Evolutionary conservation across 2,888 invertebrate genomes (phyloP).

Genomic region (Periphyllus acericola): DNA sequence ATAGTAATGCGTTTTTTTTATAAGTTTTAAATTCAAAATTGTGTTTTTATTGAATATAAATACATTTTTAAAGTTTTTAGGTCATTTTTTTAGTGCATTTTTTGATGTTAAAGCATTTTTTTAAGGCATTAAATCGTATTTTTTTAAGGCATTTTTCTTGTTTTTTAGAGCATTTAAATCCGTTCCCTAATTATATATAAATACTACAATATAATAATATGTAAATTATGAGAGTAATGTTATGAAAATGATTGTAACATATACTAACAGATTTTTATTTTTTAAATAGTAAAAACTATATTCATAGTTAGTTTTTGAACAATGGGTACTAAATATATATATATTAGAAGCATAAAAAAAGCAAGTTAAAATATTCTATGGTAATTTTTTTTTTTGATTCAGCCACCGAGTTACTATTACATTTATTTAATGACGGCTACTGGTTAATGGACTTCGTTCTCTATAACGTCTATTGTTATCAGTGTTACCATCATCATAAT

Average conservation of each 20-base stretch:
- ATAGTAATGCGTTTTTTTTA: no score
- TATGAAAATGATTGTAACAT: neutral
- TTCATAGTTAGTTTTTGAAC: neutral
- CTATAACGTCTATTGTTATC: conserved; percentile 34
- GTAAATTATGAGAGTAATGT: neutral
- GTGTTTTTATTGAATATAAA: no score
- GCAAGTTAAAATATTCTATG: neutral
- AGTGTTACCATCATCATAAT: conserved; percentile 25
- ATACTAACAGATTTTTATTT: neutral
- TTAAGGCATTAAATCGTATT: no score
- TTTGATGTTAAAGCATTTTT: no score
- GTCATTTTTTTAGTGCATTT: no score
- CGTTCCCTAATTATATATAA: no score
- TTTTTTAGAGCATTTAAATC: no score
- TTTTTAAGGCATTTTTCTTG: no score
- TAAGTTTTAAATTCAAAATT: no score
- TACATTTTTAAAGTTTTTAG: no score
- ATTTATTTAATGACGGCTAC: neutral
- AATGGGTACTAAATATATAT: neutral
- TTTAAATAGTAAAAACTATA: neutral
- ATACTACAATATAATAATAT: no score
- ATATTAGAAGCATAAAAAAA: neutral
- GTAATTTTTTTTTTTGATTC: conserved; percentile 4
- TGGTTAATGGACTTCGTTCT: conserved; percentile 46
- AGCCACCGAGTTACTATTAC: neutral